Conservation (phyloP, 2,888 invertebrate genomes). For the Habrosyne pyritoides region DNA sequence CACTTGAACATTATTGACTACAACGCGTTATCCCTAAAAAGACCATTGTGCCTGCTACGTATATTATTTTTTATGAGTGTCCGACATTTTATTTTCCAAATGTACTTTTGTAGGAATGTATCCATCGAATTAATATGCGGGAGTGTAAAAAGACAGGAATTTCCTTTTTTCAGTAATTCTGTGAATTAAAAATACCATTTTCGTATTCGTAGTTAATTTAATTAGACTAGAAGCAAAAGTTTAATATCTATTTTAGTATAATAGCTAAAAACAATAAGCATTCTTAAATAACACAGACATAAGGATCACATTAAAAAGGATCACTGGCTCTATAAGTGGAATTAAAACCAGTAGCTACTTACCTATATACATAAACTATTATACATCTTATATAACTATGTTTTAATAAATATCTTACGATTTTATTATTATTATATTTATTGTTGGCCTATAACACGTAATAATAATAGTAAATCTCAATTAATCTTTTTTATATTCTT, state of each 20-base stretch:
- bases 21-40: slow-evolving; percentile 13
- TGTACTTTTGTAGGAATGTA: neutral
- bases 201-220: neutral
- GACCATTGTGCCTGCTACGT: neutral
- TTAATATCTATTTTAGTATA: no score
- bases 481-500: neutral
- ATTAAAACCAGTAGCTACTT: no score
- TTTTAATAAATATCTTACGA: no score
- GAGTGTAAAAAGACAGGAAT: no score
- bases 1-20: slow-evolving; percentile 29
- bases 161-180: no score
- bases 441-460: neutral
- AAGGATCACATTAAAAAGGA: neutral
- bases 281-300: neutral
- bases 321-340: neutral
- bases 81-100: neutral
- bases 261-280: no score
- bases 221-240: neutral
- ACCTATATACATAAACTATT: no score
- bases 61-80: slow-evolving; percentile 4
- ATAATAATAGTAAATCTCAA: neutral
- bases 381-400: no score
- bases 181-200: neutral
- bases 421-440: neutral
- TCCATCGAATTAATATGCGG: no score